Conservation (phyloP, 2,797 vertebrate genomes). For the Euthynnus affinis region DNA sequence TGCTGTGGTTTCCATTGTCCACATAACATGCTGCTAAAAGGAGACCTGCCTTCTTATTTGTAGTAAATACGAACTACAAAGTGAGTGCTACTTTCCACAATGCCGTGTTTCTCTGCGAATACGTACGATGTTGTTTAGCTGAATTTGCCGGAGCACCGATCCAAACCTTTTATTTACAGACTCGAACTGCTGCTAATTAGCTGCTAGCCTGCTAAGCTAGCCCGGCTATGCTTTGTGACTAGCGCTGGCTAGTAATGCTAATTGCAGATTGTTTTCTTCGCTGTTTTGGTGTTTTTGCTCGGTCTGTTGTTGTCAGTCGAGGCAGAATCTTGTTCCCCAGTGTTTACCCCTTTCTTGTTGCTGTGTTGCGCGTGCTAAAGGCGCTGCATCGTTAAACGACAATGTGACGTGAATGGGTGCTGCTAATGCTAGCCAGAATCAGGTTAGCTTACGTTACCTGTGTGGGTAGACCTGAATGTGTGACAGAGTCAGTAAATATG, state of each 20-base stretch:
- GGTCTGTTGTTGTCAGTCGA: background rate
- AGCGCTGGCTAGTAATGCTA: conserved; percentile 32
- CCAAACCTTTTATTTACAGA: background rate
- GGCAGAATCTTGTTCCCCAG: accelerated
- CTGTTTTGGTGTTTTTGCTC: too few species aligned
- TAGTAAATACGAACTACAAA: conserved; percentile 72
- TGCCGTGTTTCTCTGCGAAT: background rate
- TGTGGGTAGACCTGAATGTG: background rate
- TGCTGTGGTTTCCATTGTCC: conserved; percentile 67
- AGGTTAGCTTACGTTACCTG: conserved; percentile 17
- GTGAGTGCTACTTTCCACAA: conserved; percentile 76
- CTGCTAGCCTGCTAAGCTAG: conserved; percentile 46
- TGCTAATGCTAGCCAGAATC: conserved; percentile 48
- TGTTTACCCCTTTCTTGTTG: accelerated
- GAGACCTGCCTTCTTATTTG: conserved; percentile 64
- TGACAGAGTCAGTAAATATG: background rate
- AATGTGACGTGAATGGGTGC: background rate
- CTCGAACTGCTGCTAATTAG: conserved; percentile 13
- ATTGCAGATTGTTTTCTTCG: background rate
- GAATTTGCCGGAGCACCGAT: background rate
- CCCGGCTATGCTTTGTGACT: conserved; percentile 20
- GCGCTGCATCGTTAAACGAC: too few species aligned
- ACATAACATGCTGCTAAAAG: conserved; percentile 67
- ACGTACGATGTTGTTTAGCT: background rate
- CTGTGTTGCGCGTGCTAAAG: background rate